phyloP scores from a whole-genome alignment of 2,888 invertebrate species.

The Drosophila birchii region DNA sequence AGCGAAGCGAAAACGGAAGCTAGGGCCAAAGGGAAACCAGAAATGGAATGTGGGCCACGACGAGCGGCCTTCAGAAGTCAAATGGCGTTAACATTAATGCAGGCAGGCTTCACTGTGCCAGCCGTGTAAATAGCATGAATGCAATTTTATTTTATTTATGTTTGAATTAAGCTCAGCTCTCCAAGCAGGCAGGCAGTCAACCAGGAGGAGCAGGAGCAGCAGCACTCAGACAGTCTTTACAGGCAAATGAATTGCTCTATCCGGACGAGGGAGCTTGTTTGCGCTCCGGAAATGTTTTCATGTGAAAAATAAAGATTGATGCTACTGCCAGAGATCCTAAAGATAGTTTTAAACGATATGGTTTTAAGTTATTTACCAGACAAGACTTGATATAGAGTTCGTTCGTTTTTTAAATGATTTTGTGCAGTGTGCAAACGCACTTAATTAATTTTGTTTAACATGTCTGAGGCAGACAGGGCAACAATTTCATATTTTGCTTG shows the following conservation, averaged over 20 bases:
- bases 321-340: not conserved
- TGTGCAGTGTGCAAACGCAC: constrained; percentile 45
- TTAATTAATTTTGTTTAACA: constrained; percentile 73
- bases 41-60: constrained; percentile 52
- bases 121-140: constrained; percentile 47
- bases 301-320: constrained; percentile 34
- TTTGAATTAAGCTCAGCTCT: constrained; percentile 40
- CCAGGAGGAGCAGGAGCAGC: constrained; percentile 8
- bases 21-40: constrained; percentile 9
- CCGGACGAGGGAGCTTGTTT: constrained; percentile 16
- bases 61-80: constrained; percentile 59
- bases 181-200: constrained; percentile 21
- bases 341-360: constrained; percentile 11
- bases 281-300: constrained; percentile 12
- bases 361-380: not conserved
- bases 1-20: not conserved
- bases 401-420: constrained; percentile 12
- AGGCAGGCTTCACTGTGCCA: constrained; percentile 28
- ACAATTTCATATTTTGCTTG: constrained; percentile 69
- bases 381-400: constrained; percentile 10
- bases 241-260: constrained; percentile 41
- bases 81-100: constrained; percentile 58
- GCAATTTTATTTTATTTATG: constrained; percentile 53
- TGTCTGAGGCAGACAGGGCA: constrained; percentile 45
- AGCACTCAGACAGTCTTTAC: constrained; percentile 36